phyloP scores from a whole-genome alignment of 1,140 invertebrate genomes.

The Caerostris darwini region DNA sequence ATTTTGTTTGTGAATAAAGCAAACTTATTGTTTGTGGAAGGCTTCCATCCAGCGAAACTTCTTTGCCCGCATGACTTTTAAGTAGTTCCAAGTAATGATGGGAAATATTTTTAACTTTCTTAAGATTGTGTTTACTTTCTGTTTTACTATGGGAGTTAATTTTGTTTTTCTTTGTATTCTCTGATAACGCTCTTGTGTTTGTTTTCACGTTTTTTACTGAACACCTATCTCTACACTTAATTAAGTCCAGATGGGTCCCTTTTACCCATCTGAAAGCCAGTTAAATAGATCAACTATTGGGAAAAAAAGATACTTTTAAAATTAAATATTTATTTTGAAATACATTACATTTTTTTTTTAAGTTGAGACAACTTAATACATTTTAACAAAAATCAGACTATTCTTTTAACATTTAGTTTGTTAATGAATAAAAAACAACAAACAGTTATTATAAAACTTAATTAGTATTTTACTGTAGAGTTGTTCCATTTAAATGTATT shows the following conservation, averaged over 20 bases:
- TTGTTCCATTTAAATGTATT: too few relatives aligned
- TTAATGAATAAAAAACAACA: too few relatives aligned
- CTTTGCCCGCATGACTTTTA: neutral
- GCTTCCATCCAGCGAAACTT: neutral
- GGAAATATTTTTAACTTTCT: neutral
- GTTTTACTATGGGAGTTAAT: neutral
- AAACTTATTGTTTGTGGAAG: constrained; percentile 11
- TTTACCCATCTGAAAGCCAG: neutral
- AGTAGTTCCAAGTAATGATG: neutral
- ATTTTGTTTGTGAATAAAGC: neutral
- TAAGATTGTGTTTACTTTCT: neutral
- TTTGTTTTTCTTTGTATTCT: neutral
- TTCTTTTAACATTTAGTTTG: too few relatives aligned
- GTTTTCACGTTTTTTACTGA: neutral
- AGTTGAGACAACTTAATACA: too few relatives aligned
- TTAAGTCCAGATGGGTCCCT: neutral
- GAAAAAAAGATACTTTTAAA: neutral
- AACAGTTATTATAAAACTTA: too few relatives aligned
- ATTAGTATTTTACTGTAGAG: too few relatives aligned
- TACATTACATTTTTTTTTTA: neutral
- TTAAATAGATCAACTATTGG: neutral
- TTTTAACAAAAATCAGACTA: too few relatives aligned
- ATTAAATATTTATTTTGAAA: constrained; percentile 2
- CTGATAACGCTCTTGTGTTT: neutral
- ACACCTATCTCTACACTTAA: neutral